Conservation (phyloP, 2,888 invertebrate genomes). For the Hylaea fasciaria region DNA sequence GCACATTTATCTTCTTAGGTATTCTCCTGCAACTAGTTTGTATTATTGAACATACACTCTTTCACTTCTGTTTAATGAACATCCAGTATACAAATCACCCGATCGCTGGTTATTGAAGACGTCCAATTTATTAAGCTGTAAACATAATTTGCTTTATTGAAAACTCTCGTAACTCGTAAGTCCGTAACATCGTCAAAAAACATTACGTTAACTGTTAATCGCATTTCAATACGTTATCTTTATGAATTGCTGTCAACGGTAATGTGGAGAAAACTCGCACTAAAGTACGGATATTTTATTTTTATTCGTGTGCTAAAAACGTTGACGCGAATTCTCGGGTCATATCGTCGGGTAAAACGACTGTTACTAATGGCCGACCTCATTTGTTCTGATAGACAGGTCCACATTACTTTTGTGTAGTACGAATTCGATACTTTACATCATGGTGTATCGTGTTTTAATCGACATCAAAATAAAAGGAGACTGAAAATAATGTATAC, state of each 20-base stretch:
- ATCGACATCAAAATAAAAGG: background rate
- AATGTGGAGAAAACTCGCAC: constrained; percentile 65
- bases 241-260: constrained; percentile 63
- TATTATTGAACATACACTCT: too few relatives aligned
- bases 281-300: constrained; percentile 57
- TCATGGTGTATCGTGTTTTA: constrained; percentile 15
- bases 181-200: constrained; percentile 65
- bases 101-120: constrained; percentile 47
- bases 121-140: constrained; percentile 67
- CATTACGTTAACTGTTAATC: constrained; percentile 71
- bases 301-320: constrained; percentile 60
- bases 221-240: constrained; percentile 69
- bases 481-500: too few relatives aligned
- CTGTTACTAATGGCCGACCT: constrained; percentile 36
- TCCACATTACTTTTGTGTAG: constrained; percentile 28
- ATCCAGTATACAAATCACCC: constrained; percentile 46
- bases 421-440: constrained; percentile 22
- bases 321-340: constrained; percentile 49
- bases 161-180: constrained; percentile 58
- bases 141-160: constrained; percentile 66
- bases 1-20: too few relatives aligned
- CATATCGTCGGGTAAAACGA: constrained; percentile 25
- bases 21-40: too few relatives aligned
- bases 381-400: constrained; percentile 37
- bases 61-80: too few relatives aligned